phyloP scores from a whole-genome alignment of 1,140 invertebrate genomes.

The Caenorhabditis brenneri region DNA sequence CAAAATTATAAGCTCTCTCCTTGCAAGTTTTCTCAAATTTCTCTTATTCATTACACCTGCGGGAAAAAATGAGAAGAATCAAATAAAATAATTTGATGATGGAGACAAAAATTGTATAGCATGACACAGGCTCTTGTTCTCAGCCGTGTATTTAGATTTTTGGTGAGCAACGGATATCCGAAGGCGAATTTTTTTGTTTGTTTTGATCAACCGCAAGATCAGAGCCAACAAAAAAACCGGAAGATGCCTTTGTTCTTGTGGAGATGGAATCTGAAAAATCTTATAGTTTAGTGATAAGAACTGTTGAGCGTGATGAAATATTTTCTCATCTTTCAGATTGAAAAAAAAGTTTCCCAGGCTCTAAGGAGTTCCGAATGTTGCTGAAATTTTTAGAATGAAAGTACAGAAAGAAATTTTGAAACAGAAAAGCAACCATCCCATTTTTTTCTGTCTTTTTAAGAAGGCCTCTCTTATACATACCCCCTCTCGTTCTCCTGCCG shows the following conservation, averaged over 20 bases:
- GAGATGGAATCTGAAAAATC: conserved; percentile 15
- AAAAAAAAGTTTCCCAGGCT: too few relatives aligned
- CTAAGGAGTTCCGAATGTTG: too few relatives aligned
- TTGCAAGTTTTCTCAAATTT: neutral
- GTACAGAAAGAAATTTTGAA: too few relatives aligned
- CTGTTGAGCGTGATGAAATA: too few relatives aligned
- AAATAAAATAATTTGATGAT: neutral
- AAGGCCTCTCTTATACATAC: too few relatives aligned
- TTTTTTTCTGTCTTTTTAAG: too few relatives aligned
- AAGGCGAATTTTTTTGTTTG: conserved; percentile 24
- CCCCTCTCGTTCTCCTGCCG: too few relatives aligned
- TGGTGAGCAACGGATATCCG: neutral
- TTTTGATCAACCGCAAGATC: conserved; percentile 31
- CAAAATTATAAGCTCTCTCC: conserved; percentile 6
- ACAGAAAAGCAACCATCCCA: too few relatives aligned
- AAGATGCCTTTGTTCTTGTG: neutral
- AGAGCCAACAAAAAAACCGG: conserved; percentile 27
- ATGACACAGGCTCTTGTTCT: neutral
- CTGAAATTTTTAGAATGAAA: too few relatives aligned
- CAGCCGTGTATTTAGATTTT: neutral
- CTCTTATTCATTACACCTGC: conserved; percentile 14
- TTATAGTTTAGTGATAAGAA: too few relatives aligned
- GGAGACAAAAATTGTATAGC: neutral
- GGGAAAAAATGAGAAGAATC: neutral
- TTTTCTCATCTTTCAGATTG: too few relatives aligned